These are phyloP conservation scores for Drosophila aff. DNA, from an alignment of 1,140 invertebrate genomes.

Conservation along the genomic window DNA sequence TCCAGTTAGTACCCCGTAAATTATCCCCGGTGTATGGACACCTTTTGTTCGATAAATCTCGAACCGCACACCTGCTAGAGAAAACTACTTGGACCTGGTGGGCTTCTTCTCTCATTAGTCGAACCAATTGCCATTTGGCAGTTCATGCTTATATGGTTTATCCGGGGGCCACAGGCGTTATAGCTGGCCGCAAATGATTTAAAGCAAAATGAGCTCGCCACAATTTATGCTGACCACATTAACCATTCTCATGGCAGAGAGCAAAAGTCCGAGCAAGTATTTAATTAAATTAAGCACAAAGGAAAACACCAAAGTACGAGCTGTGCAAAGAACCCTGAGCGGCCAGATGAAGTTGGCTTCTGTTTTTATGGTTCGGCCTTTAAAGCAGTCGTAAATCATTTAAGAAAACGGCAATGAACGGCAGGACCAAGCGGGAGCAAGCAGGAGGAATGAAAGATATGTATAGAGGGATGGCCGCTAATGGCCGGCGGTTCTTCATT, in stretches of 20 bases:
- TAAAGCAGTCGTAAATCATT: constrained; percentile 77
- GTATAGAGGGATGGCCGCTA: constrained; percentile 47
- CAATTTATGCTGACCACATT: constrained; percentile 81
- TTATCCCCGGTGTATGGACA: constrained; percentile 8
- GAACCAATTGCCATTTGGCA: constrained; percentile 42
- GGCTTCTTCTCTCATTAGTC: constrained; percentile 42
- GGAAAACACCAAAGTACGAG: constrained; percentile 46
- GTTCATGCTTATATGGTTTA: constrained; percentile 55
- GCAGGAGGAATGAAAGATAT: constrained; percentile 13
- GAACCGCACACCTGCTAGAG: constrained; percentile 20
- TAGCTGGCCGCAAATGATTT: constrained; percentile 69
- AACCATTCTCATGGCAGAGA: constrained; percentile 62
- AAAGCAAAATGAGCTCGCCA: constrained; percentile 74
- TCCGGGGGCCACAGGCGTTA: constrained; percentile 35
- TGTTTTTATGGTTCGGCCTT: constrained; percentile 65
- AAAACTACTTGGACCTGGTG: constrained; percentile 3
- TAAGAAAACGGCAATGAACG: constrained; percentile 46
- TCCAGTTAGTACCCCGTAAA: background rate
- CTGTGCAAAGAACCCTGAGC: constrained; percentile 4
- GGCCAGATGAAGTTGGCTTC: constrained; percentile 46
- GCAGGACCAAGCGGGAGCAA: background rate
- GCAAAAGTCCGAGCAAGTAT: constrained; percentile 69
- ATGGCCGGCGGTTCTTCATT: constrained; percentile 62
- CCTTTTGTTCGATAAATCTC: constrained; percentile 32
- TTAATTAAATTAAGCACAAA: constrained; percentile 82